These are phyloP conservation scores for Hemiprocne comata DNA, from an alignment of 2,113 vertebrate genomes.

Conservation along the genomic window DNA sequence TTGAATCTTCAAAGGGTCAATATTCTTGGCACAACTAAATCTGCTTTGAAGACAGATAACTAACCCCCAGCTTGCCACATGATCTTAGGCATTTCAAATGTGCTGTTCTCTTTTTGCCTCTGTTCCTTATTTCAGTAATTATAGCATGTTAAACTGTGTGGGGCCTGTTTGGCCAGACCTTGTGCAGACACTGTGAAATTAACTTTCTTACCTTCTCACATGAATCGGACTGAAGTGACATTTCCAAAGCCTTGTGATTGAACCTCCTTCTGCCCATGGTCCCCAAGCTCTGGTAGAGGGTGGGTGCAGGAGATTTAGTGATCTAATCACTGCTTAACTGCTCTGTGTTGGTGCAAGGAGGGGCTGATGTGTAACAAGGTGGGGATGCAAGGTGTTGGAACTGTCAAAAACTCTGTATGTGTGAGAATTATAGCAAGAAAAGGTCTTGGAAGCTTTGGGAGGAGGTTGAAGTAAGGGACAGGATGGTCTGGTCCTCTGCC, in stretches of 20 bases:
- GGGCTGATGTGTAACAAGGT: neutral
- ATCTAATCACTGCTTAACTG: neutral
- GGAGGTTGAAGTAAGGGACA: neutral
- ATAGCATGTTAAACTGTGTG: slow-evolving; percentile 70
- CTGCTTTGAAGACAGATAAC: slow-evolving; percentile 2
- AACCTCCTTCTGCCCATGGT: neutral
- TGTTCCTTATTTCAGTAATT: slow-evolving; percentile 69
- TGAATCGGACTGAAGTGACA: slow-evolving; percentile 63
- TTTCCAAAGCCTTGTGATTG: neutral
- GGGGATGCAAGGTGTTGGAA: neutral
- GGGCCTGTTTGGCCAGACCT: slow-evolving; percentile 65
- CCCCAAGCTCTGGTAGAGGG: neutral
- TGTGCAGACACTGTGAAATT: slow-evolving; percentile 88
- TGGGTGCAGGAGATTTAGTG: neutral
- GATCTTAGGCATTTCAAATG: slow-evolving; percentile 28
- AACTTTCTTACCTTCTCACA: slow-evolving; percentile 75
- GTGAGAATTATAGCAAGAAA: neutral
- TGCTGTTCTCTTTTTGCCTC: slow-evolving; percentile 12
- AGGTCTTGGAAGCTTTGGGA: neutral
- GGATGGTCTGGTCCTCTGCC: neutral
- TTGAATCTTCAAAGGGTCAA: slow-evolving; percentile 34
- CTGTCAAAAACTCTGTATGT: neutral
- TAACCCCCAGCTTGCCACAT: slow-evolving; percentile 16
- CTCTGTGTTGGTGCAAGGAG: neutral
- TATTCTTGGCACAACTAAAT: slow-evolving; percentile 55